These are phyloP conservation scores for Sarcoramphus papa DNA, from an alignment of 2,797 vertebrate genomes.

Conservation along the genomic window DNA sequence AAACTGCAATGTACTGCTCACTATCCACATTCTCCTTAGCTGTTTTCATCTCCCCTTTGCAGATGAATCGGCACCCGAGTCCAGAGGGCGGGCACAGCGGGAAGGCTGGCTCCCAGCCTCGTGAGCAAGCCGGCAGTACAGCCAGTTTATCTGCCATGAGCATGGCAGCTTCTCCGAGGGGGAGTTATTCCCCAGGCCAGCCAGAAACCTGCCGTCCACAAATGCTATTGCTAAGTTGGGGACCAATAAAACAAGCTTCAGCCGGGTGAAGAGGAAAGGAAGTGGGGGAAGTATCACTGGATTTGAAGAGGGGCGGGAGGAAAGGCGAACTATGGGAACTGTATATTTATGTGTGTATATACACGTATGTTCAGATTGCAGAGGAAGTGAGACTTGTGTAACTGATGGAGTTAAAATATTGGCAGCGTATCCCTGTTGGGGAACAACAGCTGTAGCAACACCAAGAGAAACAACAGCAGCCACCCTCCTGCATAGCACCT, in stretches of 20 bases:
- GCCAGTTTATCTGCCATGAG: not conserved
- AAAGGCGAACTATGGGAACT: not conserved
- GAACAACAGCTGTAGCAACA: conserved; percentile 25
- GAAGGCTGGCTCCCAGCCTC: not conserved
- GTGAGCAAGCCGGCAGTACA: rapidly evolving
- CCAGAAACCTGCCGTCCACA: not conserved
- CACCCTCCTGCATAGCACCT: not conserved
- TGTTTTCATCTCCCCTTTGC: not conserved
- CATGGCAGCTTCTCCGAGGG: rapidly evolving
- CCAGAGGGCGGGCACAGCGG: rapidly evolving
- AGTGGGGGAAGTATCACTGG: not conserved
- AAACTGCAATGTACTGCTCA: not conserved
- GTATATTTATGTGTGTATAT: not conserved
- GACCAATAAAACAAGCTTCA: not conserved
- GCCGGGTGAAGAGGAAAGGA: not conserved
- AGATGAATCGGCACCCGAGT: not conserved
- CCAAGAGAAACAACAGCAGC: not conserved
- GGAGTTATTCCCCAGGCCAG: not conserved
- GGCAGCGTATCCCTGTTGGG: not conserved
- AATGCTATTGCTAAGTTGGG: not conserved
- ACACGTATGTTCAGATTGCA: not conserved
- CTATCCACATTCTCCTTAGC: not conserved
- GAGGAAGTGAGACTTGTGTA: not conserved
- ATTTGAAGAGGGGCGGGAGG: not conserved
- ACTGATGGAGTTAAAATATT: not conserved